phyloP scores from a whole-genome alignment of 1,140 invertebrate species.

The Gonatopus flavifemur region DNA sequence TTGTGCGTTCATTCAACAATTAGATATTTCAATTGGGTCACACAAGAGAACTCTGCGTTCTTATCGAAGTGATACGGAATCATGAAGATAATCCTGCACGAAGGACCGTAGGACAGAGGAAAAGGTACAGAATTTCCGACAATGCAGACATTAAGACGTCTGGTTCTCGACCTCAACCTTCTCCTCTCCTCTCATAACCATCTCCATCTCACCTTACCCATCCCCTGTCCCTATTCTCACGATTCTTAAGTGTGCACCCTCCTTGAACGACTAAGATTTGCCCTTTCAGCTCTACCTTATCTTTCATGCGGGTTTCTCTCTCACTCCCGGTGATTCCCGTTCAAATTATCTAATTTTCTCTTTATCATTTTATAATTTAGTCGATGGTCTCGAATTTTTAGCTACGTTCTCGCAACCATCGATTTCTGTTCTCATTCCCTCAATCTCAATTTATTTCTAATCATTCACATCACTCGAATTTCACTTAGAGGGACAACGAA shows the following conservation, averaged over 20 bases:
- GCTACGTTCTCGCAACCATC: too few relatives aligned
- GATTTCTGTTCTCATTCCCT: not conserved
- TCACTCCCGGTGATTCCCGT: constrained; percentile 44
- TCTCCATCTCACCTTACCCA: not conserved
- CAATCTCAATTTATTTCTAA: not conserved
- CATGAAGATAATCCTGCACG: constrained; percentile 28
- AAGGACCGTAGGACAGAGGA: constrained; percentile 1
- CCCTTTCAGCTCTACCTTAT: constrained; percentile 36
- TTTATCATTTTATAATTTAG: constrained; percentile 52
- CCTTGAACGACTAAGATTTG: constrained; percentile 28
- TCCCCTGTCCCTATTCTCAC: constrained; percentile 2
- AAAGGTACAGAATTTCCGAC: constrained; percentile 34
- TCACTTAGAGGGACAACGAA: too few relatives aligned
- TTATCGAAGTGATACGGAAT: constrained; percentile 31
- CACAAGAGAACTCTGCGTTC: constrained; percentile 13
- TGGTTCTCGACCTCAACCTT: constrained; percentile 47
- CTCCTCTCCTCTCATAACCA: constrained; percentile 5
- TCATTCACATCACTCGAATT: too few relatives aligned
- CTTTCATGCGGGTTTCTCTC: too few relatives aligned
- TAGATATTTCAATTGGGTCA: too few relatives aligned
- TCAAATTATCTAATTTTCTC: constrained; percentile 50
- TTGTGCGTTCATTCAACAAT: too few relatives aligned
- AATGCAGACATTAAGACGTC: constrained; percentile 52
- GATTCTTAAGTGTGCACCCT: constrained; percentile 10
- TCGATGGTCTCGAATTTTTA: too few relatives aligned